Evolutionary conservation across 2,113 vertebrate species (phyloP).

Genomic region (Thunnus thynnus): DNA sequence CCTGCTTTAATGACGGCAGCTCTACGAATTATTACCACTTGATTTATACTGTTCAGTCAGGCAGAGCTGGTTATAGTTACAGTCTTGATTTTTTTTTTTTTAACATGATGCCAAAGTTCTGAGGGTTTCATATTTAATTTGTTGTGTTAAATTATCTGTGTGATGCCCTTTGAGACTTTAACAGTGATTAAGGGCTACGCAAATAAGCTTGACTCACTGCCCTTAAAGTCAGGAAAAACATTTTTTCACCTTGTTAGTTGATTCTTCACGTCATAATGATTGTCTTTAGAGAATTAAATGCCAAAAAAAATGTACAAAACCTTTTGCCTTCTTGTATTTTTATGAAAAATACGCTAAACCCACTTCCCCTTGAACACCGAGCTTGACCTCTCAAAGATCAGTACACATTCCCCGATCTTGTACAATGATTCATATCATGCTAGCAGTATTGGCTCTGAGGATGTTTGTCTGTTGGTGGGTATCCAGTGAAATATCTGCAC

Average conservation of each 20-base stretch:
- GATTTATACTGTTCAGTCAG: constrained; percentile 18
- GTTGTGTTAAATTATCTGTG: constrained; percentile 19
- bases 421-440: too few relatives aligned
- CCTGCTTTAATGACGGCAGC: constrained; percentile 21
- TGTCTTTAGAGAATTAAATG: constrained; percentile 12
- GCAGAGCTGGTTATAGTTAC: neutral
- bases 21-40: constrained; percentile 22
- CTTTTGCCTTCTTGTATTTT: constrained; percentile 7
- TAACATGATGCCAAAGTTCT: neutral
- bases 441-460: too few relatives aligned
- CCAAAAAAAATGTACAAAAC: neutral
- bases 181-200: constrained; percentile 16
- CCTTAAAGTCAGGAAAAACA: neutral
- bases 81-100: neutral
- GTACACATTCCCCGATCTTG: too few relatives aligned
- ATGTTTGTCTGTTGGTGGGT: too few relatives aligned
- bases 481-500: too few relatives aligned
- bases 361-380: too few relatives aligned
- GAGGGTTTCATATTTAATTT: constrained; percentile 20
- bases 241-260: constrained; percentile 5
- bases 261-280: neutral
- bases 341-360: neutral
- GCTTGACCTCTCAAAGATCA: too few relatives aligned
- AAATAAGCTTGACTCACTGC: constrained; percentile 7
- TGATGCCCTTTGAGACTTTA: constrained; percentile 13